phyloP scores from a whole-genome alignment of 2,888 invertebrate species.

The Lordiphosa andalusiaca region DNA sequence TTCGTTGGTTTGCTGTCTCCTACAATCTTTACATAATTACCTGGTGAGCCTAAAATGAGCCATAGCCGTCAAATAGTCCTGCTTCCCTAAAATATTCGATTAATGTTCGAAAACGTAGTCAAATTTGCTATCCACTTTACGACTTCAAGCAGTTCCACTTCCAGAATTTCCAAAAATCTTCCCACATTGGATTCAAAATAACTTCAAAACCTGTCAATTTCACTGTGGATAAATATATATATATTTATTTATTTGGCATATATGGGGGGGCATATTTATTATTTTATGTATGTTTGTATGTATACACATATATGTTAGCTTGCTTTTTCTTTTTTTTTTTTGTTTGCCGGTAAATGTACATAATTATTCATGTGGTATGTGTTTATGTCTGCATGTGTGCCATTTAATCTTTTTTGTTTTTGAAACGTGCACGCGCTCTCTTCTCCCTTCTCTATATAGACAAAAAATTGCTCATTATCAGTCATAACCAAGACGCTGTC shows the following conservation, averaged over 20 bases:
- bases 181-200: no score
- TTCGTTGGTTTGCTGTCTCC: no score
- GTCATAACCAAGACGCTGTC: conserved; percentile 45
- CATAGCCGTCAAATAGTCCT: no score
- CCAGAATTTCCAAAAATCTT: no score
- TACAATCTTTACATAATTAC: no score
- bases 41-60: no score
- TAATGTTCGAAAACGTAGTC: no score
- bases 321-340: background rate
- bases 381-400: conserved; percentile 3
- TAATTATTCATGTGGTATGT: no score
- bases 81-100: no score
- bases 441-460: background rate
- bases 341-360: background rate
- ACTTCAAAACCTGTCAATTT: no score
- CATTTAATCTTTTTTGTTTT: conserved; percentile 27
- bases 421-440: conserved; percentile 23
- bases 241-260: conserved; percentile 61
- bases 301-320: conserved; percentile 10
- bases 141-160: no score
- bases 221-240: conserved; percentile 43
- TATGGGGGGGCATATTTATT: conserved; percentile 29
- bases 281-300: conserved; percentile 17
- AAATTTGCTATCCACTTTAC: no score
- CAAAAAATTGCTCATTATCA: conserved; percentile 54